These are phyloP conservation scores for Cassiopea andromeda DNA, from an alignment of 30 jellyfish, hydroid and myxozoan genomes.

Conservation along the genomic window DNA sequence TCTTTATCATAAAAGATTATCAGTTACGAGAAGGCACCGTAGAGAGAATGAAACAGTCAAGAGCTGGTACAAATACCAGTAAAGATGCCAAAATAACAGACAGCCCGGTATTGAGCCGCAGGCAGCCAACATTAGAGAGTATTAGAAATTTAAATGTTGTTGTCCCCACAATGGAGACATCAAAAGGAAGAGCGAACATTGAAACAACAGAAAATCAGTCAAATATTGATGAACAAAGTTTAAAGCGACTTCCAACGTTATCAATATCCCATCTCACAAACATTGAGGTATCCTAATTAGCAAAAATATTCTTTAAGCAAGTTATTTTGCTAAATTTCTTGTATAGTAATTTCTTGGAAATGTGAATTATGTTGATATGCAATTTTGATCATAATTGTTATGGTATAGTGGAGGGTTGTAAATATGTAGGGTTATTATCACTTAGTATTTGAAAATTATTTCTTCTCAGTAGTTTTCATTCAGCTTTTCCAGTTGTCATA, in stretches of 20 bases:
- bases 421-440: too few species aligned
- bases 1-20: constrained; percentile 6
- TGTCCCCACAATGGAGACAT: neutral
- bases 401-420: too few species aligned
- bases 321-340: too few species aligned
- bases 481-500: too few species aligned
- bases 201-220: neutral
- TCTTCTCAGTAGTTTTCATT: too few species aligned
- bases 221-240: neutral
- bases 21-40: constrained; percentile 55
- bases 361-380: too few species aligned
- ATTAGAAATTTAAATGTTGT: neutral
- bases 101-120: constrained; percentile 12
- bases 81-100: constrained; percentile 22
- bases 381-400: too few species aligned
- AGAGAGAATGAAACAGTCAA: constrained; percentile 28
- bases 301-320: too few species aligned
- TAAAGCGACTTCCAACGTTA: constrained; percentile 26
- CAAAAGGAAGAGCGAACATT: neutral
- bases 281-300: constrained; percentile 25
- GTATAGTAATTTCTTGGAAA: too few species aligned
- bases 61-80: constrained; percentile 35
- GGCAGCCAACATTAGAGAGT: neutral
- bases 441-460: too few species aligned
- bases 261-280: constrained; percentile 52